A percentile compares a stretch with the other conserved stretches of the same genome.
Conservation (phyloP, 2,797 vertebrate genomes). For the Hemitrygon akajei region DNA sequence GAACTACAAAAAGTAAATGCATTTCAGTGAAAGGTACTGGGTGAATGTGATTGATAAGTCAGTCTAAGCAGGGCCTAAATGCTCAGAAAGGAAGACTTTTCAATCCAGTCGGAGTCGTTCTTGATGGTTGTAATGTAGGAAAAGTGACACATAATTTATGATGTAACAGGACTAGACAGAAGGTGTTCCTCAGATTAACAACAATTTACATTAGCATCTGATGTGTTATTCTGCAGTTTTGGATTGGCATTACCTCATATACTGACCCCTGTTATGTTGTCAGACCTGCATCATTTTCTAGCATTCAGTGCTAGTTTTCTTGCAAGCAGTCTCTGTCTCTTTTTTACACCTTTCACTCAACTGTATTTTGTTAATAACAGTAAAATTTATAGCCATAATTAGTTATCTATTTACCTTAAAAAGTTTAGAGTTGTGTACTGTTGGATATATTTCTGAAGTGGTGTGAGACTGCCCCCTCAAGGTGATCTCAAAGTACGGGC, state of each 20-base stretch:
- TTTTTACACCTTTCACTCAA: neutral
- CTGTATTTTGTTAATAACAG: neutral
- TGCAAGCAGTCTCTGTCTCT: neutral
- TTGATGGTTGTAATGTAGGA: neutral
- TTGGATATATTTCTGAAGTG: neutral
- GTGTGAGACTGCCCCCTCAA: conserved; percentile 21
- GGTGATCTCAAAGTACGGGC: conserved; percentile 6
- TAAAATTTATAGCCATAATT: neutral
- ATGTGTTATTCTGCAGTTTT: neutral
- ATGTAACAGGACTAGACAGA: neutral
- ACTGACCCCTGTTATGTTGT: neutral
- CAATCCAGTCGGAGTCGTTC: neutral
- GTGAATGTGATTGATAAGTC: too few relatives aligned
- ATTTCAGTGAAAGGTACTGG: too few relatives aligned
- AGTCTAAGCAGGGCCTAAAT: neutral
- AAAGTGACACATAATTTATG: too few relatives aligned
- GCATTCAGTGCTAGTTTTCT: neutral
- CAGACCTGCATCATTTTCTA: neutral
- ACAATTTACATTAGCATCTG: neutral
- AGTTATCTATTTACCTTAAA: neutral
- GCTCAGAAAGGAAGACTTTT: neutral
- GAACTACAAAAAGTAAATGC: too few relatives aligned
- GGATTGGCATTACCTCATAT: neutral
- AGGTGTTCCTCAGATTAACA: neutral
- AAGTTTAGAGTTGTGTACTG: neutral